Evolutionary conservation across 2,113 vertebrate genomes (phyloP), one percentile per base, ranked within the genome.

Genomic region (Lonchura striata): DNA sequence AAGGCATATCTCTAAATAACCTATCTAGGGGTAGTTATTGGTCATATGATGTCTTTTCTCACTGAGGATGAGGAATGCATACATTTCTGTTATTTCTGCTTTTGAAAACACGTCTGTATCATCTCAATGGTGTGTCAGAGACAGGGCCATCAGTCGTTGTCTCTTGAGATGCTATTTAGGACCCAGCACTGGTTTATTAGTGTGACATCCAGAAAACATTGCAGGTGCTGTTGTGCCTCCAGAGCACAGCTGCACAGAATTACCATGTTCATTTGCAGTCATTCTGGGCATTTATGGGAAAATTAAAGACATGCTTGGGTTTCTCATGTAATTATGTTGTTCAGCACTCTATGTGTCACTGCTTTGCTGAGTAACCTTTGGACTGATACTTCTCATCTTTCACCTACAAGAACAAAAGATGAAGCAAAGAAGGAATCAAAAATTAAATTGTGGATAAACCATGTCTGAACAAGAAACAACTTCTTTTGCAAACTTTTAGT

Each of bases 321-420:
- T 96, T 95, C 78, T 97, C 92, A 86, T 85, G 76, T 92, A 93
- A 96, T 97, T 94, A 95, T 94, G 90, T 92, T 92, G 72, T 44
- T 87, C 53, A 66, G 78, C 0, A 0, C 42, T 59, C 60, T 95
- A 31, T 91, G 91, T 97, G 63, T 82, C 94, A 87, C 88, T 96
- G 94, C 94, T 95, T 96, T 95, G 94, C 90, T 96, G 94, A 96
- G 33, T 90, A 74, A 28, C 74, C 71, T 44, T 66, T 94, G 91
- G 90, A 89, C 88, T 42, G 81, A 92, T 96, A 3, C 0, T 2
- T 37, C 46, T 53, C 41, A 19, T 70, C 75, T 86, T 78, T 60
- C 54, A 41, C 33, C 44, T 66, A 41, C 11, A 56, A 50, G 44
- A 30, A 12, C 60, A 89, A 77, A 54, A 53, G 13, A 52, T 22